phyloP scores from a whole-genome alignment of 2,888 invertebrate species.

The Chloroclystis v-ata region DNA sequence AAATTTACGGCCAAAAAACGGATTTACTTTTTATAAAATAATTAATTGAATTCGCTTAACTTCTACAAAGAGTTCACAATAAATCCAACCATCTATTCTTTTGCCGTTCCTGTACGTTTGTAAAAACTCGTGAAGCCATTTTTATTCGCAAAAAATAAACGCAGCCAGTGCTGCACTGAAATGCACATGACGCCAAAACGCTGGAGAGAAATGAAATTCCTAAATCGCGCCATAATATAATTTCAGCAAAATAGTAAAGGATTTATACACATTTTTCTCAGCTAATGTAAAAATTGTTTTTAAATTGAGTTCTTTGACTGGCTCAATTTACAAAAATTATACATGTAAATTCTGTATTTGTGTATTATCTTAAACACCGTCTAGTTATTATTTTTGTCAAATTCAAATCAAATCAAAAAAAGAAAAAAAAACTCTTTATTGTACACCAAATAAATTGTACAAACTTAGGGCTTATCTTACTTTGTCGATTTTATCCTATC shows the following conservation, averaged over 20 bases:
- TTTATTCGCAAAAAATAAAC: slow-evolving; percentile 22
- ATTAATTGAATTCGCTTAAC: too few species aligned
- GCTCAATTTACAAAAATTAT: too few species aligned
- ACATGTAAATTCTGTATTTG: too few species aligned
- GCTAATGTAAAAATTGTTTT: slow-evolving; percentile 7
- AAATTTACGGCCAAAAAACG: too few species aligned
- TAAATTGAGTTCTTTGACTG: slow-evolving; percentile 10
- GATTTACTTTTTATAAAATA: too few species aligned
- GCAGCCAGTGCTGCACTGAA: slow-evolving; percentile 37
- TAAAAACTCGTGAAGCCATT: slow-evolving; percentile 26
- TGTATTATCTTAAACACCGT: too few species aligned
- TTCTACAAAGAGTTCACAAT: not conserved
- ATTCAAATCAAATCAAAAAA: too few species aligned
- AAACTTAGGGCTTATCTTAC: too few species aligned
- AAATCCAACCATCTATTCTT: slow-evolving; percentile 8
- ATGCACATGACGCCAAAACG: slow-evolving; percentile 44
- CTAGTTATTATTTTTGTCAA: too few species aligned
- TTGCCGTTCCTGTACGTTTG: slow-evolving; percentile 9
- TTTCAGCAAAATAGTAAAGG: slow-evolving; percentile 34
- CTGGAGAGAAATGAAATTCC: slow-evolving; percentile 43
- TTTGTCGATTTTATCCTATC: too few species aligned
- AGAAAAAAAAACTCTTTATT: too few species aligned
- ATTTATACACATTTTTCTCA: slow-evolving; percentile 13
- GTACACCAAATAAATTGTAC: too few species aligned
- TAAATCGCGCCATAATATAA: slow-evolving; percentile 39